phyloP scores from a whole-genome alignment of 2,113 vertebrate genomes.

The Labeo rohita region DNA sequence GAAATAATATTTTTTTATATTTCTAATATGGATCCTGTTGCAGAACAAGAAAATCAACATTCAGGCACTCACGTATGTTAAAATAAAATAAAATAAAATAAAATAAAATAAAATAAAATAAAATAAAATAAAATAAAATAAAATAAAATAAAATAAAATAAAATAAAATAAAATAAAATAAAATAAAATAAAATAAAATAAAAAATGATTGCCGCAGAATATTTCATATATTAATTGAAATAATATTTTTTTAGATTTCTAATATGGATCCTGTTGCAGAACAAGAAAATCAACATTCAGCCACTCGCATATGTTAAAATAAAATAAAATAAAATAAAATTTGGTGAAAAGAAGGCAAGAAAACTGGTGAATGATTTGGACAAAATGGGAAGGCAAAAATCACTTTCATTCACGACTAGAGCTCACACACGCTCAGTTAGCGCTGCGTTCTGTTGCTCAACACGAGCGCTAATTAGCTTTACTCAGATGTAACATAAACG shows the following conservation, averaged over 20 bases:
- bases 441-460: background rate
- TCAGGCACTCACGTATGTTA: too few relatives aligned
- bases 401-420: background rate
- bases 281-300: background rate
- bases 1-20: background rate
- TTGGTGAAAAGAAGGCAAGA: background rate
- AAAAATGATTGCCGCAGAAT: too few relatives aligned
- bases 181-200: too few relatives aligned
- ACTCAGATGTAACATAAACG: conserved; percentile 17
- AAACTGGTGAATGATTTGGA: background rate
- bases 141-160: too few relatives aligned
- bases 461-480: conserved; percentile 16
- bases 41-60: background rate
- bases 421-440: background rate
- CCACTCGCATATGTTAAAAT: too few relatives aligned
- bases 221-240: background rate
- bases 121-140: too few relatives aligned
- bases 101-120: background rate
- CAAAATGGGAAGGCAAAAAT: background rate
- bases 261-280: background rate
- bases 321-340: background rate
- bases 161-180: too few relatives aligned
- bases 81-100: too few relatives aligned
- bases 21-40: background rate
- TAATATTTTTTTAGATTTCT: background rate